Conservation (phyloP, 2,888 invertebrate species). For the Chesias legatella region DNA sequence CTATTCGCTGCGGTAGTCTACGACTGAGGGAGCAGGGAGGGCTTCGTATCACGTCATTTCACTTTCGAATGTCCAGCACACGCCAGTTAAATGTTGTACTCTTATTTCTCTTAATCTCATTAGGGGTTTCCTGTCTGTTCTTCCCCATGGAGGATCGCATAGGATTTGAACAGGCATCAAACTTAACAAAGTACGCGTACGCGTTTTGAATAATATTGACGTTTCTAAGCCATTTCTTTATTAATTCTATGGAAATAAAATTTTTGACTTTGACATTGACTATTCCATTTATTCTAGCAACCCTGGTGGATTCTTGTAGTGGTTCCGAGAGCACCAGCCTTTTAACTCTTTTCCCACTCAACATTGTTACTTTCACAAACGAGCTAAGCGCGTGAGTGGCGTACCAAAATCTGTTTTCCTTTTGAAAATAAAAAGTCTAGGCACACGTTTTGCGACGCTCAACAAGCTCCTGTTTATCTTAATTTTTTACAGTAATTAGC, state of each 20-base stretch:
- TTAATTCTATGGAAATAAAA: no score
- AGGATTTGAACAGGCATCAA: no score
- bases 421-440: slow-evolving; percentile 36
- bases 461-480: slow-evolving; percentile 26
- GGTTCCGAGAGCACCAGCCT: slow-evolving; percentile 45
- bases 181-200: no score
- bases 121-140: no score
- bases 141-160: no score
- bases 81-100: no score
- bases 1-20: no score
- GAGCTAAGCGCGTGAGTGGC: slow-evolving; percentile 64
- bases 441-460: slow-evolving; percentile 34
- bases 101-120: no score
- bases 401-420: slow-evolving; percentile 56
- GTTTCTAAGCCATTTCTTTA: no score
- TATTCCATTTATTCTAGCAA: slow-evolving; percentile 13
- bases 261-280: no score
- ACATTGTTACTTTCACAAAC: slow-evolving; percentile 75
- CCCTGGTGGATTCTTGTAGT: slow-evolving; percentile 31
- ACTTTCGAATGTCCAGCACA: slow-evolving; percentile 8
- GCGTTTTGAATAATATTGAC: no score
- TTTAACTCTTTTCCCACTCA: slow-evolving; percentile 72
- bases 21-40: no score
- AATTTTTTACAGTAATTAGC: slow-evolving; percentile 21
- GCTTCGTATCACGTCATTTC: slow-evolving; percentile 11